Percentiles rank a stretch among this genome's conserved stretches.
Conservation (phyloP, 2,113 vertebrate species). For the Ammospiza caudacuta region DNA sequence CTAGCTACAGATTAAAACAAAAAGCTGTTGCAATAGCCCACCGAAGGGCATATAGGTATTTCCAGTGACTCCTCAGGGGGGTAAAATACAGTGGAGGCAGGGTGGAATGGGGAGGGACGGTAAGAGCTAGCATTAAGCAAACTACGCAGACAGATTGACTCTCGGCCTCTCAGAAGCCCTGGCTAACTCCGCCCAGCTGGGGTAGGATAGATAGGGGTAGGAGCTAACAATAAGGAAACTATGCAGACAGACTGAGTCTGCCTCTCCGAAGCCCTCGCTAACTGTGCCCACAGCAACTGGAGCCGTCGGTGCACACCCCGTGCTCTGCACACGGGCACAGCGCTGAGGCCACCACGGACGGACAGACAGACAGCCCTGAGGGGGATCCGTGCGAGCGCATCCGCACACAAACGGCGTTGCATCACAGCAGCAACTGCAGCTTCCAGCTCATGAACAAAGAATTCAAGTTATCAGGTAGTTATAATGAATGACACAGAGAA, state of each 20-base stretch:
- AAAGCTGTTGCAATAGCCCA: neutral
- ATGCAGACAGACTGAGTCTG: neutral
- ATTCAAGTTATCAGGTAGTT: rapidly evolving
- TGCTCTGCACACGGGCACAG: rapidly evolving
- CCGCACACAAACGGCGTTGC: rapidly evolving
- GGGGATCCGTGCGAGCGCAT: rapidly evolving
- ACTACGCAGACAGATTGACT: neutral
- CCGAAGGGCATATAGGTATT: neutral
- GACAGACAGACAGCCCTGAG: too few species aligned
- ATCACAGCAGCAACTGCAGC: neutral
- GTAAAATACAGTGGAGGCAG: rapidly evolving
- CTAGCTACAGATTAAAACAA: neutral
- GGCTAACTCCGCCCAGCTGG: too few species aligned
- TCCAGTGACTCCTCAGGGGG: neutral
- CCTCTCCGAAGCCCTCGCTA: neutral
- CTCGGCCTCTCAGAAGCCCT: neutral
- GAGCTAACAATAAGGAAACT: neutral
- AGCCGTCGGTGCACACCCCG: rapidly evolving
- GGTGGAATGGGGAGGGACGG: neutral
- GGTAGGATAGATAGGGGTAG: too few species aligned
- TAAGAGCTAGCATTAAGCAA: neutral
- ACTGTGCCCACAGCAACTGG: rapidly evolving
- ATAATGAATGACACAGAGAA: neutral
- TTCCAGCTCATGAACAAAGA: neutral
- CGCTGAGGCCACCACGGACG: too few species aligned